A percentile compares a stretch with the other conserved stretches of the same genome.
These are phyloP conservation scores for Linnaemya tessellans DNA, from an alignment of 2,888 invertebrate genomes.

Conservation along the genomic window DNA sequence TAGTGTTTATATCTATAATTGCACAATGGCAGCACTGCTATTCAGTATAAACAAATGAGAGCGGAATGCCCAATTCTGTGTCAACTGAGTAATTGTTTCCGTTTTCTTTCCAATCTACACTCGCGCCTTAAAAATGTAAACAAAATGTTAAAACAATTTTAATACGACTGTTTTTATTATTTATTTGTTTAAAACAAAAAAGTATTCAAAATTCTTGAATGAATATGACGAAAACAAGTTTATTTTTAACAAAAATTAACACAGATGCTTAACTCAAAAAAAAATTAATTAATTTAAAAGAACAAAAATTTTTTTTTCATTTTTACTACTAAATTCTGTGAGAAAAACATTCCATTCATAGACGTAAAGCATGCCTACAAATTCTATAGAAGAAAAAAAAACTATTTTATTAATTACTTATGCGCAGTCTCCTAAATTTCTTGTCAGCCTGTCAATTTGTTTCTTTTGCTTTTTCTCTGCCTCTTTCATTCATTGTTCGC, in stretches of 20 bases:
- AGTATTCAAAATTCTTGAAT: slow-evolving; percentile 32
- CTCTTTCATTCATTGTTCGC: slow-evolving; percentile 13
- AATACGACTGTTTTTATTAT: background rate
- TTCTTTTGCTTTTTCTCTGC: slow-evolving; percentile 14
- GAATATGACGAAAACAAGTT: slow-evolving; percentile 21
- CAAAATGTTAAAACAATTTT: slow-evolving; percentile 63
- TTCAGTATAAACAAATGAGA: slow-evolving; percentile 15
- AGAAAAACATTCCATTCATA: slow-evolving; percentile 64
- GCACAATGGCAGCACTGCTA: background rate
- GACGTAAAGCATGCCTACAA: slow-evolving; percentile 46
- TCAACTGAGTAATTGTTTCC: slow-evolving; percentile 36
- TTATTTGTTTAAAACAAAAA: background rate
- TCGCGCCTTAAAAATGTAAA: slow-evolving; percentile 74
- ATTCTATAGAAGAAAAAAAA: slow-evolving; percentile 8
- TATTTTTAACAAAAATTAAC: slow-evolving; percentile 11
- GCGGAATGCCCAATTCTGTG: slow-evolving; percentile 18
- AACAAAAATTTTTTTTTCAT: slow-evolving; percentile 13
- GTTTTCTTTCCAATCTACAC: slow-evolving; percentile 70
- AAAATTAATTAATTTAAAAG: slow-evolving; percentile 2
- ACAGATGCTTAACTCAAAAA: background rate
- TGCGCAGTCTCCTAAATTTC: slow-evolving; percentile 56
- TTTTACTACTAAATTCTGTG: slow-evolving; percentile 36
- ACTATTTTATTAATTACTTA: background rate
- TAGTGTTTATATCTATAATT: too few relatives aligned
- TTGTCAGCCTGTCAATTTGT: slow-evolving; percentile 49